These are phyloP conservation scores for Lordiphosa stackelbergi DNA, from an alignment of 1,140 invertebrate species.

Conservation along the genomic window DNA sequence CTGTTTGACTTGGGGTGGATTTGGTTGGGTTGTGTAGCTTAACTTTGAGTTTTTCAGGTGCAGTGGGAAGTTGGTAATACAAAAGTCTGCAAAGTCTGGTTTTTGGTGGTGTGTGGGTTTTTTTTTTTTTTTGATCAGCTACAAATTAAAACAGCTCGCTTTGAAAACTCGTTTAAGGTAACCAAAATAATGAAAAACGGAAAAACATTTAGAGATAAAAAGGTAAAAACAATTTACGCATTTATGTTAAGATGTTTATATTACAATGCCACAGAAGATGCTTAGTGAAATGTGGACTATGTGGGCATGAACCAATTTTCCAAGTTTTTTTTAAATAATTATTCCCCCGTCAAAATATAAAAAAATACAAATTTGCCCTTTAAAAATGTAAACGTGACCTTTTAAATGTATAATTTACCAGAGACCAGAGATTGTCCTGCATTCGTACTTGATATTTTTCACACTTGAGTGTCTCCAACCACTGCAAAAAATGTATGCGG, in stretches of 20 bases:
- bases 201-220: constrained; percentile 26
- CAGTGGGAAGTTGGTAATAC: neutral
- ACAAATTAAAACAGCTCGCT: constrained; percentile 49
- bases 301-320: neutral
- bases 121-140: constrained; percentile 16
- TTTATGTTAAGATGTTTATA: constrained; percentile 19
- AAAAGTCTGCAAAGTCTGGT: constrained; percentile 15
- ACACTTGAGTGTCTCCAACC: too few relatives aligned
- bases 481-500: too few relatives aligned
- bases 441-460: too few relatives aligned
- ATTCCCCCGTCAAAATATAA: too few relatives aligned
- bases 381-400: too few relatives aligned
- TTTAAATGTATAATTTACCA: too few relatives aligned
- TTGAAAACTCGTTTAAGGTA: neutral
- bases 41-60: constrained; percentile 1
- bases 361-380: too few relatives aligned
- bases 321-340: too few relatives aligned
- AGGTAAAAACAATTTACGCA: too few relatives aligned
- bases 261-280: constrained; percentile 29
- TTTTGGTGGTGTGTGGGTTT: too few relatives aligned
- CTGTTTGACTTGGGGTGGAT: constrained; percentile 3
- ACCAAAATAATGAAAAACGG: constrained; percentile 7
- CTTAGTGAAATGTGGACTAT: neutral
- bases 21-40: constrained; percentile 2
- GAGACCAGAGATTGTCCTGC: too few relatives aligned